Evolutionary conservation across 2,113 vertebrate species (phyloP), one percentile per base, ranked within the genome.

Genomic region (Carollia perspicillata): DNA sequence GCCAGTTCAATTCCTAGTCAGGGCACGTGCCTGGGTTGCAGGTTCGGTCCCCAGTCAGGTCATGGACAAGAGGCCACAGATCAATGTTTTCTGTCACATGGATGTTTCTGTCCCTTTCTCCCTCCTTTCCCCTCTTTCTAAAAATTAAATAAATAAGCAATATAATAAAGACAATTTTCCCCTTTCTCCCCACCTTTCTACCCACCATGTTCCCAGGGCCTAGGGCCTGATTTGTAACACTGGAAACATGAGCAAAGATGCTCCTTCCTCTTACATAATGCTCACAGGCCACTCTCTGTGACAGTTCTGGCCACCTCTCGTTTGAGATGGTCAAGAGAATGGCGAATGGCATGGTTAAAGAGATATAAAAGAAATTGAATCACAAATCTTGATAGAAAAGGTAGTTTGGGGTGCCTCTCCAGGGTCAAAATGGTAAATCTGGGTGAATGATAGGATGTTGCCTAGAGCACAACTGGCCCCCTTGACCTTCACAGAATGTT

Each of bases 141-240:
- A 63, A 60, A 63, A 5, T n/a, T n/a, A 42, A 63, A 63, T 30
- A 63, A 63, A 63, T 63, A 63, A 63, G 30, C 30, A 12, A 28
- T 30, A 60, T 30, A 60, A 58, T 18, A 47, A 94, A 71, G 22
- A 77, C 26, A 69, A 53, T 28, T 68, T 90, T 87, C 35, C 14
- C 49, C 49, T 51, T 51, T 51, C 49, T 17, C 40, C 63, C 79
- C 12, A 74, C 47, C 26, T 22, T 91, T 68, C 53, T 66, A 63
- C 35, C 10, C 13, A 49, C 4, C 78, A 68, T 42, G 33, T 13
- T 30, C 35, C 10, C 49, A 37, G 13, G 26, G 9, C 40, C 49
- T 60, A 26, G n/a, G 8, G 6, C 11, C 37, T 22, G 0, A 55
- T 23, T 4, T 8, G 2, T 8, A 81, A 18, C 6, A 0, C 55